These are phyloP conservation scores for Hydractinia symbiolongicarpus DNA, from an alignment of 30 jellyfish, hydroid and myxozoan genomes.

Conservation along the genomic window DNA sequence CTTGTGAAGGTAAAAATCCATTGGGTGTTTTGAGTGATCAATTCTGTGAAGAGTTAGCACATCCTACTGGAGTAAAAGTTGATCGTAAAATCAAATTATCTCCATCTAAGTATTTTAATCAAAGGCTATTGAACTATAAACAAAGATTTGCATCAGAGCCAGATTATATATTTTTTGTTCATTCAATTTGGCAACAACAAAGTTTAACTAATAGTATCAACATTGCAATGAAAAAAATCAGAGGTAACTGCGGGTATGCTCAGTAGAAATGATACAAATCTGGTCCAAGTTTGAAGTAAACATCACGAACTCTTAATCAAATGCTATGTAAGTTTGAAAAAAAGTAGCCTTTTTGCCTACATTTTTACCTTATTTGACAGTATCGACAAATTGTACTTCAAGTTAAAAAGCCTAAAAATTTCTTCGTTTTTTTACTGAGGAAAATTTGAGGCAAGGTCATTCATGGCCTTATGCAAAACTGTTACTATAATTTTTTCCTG, in stretches of 20 bases:
- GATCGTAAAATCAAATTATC: neutral
- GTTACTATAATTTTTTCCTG: too few species aligned
- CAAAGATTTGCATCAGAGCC: too few species aligned
- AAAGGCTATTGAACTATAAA: neutral
- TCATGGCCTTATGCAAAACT: too few species aligned
- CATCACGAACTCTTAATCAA: too few species aligned
- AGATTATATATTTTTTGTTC: slow-evolving; percentile 1
- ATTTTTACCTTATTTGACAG: too few species aligned
- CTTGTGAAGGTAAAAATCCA: slow-evolving; percentile 4
- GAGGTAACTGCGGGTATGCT: neutral
- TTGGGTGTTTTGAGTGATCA: neutral
- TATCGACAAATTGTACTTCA: too few species aligned
- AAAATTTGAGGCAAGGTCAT: too few species aligned
- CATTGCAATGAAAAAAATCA: neutral
- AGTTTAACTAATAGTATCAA: neutral
- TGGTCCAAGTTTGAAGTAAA: neutral
- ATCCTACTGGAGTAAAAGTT: slow-evolving; percentile 6
- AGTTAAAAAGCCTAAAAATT: too few species aligned
- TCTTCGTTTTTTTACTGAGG: too few species aligned
- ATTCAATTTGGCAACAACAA: neutral
- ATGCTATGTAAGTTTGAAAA: too few species aligned
- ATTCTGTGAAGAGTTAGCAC: slow-evolving; percentile 10
- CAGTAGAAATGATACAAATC: too few species aligned
- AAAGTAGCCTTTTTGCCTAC: too few species aligned
- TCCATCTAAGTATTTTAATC: slow-evolving; percentile 15